These are phyloP conservation scores for Hypena proboscidalis DNA, from an alignment of 2,888 invertebrate genomes.

Conservation along the genomic window DNA sequence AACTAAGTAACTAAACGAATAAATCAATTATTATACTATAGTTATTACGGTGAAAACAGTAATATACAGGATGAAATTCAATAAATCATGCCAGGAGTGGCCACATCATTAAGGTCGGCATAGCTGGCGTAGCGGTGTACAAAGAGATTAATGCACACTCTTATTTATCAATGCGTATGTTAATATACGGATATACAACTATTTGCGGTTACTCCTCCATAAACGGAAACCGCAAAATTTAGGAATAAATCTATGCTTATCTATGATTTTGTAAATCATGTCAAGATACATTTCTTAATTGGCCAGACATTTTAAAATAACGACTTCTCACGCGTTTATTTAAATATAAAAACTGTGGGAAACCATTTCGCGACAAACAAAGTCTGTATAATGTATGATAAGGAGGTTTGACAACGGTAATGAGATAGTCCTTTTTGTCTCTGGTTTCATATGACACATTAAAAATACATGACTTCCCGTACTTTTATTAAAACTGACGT, in stretches of 20 bases:
- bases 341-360: neutral
- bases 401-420: too few species aligned
- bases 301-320: neutral
- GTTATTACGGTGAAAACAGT: neutral
- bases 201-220: neutral
- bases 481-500: too few species aligned
- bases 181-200: slow-evolving; percentile 1
- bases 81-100: slow-evolving; percentile 18
- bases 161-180: slow-evolving; percentile 6
- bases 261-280: neutral
- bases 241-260: neutral
- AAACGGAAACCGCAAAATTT: neutral
- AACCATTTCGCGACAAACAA: neutral
- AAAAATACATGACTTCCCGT: too few species aligned
- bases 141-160: slow-evolving; percentile 1
- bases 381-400: too few species aligned
- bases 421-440: too few species aligned
- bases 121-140: slow-evolving; percentile 21
- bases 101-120: slow-evolving; percentile 22
- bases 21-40: too few species aligned
- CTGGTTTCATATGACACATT: too few species aligned
- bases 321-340: neutral
- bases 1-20: too few species aligned
- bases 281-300: too few species aligned
- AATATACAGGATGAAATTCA: slow-evolving; percentile 28